Percentiles rank a stretch among this genome's conserved stretches.
phyloP scores from a whole-genome alignment of 2,888 invertebrate genomes.

The Nymphalis urticae region DNA sequence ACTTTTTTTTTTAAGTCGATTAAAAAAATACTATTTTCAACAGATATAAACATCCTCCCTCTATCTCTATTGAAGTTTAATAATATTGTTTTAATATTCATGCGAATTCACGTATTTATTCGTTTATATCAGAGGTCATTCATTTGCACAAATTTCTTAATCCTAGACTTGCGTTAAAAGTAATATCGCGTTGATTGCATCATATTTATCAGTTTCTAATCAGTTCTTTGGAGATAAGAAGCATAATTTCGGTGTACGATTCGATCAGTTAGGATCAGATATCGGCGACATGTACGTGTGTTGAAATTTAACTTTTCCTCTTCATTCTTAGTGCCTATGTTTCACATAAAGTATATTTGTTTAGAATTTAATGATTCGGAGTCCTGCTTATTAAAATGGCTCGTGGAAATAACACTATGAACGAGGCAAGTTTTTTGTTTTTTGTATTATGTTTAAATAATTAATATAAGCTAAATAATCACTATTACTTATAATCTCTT shows the following conservation, averaged over 20 bases:
- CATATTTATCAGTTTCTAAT: slow-evolving; percentile 21
- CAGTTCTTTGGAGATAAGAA: slow-evolving; percentile 23
- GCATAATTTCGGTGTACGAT: slow-evolving; percentile 19
- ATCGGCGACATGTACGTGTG: slow-evolving; percentile 7
- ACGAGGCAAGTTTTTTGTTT: slow-evolving; percentile 46
- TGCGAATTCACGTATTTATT: neutral
- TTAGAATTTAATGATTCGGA: slow-evolving; percentile 46
- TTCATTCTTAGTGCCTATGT: slow-evolving; percentile 13
- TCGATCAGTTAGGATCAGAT: slow-evolving; percentile 15
- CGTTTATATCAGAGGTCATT: neutral
- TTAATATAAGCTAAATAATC: no score
- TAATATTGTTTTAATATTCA: neutral
- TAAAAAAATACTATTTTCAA: no score
- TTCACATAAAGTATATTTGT: slow-evolving; percentile 23
- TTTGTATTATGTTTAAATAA: no score
- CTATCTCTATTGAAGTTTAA: no score
- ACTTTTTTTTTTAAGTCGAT: no score
- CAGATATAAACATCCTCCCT: no score
- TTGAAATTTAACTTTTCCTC: neutral
- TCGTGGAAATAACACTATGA: slow-evolving; percentile 62
- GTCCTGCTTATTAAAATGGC: slow-evolving; percentile 54
- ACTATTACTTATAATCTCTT: neutral
- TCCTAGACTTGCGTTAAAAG: slow-evolving; percentile 12
- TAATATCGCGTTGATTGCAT: slow-evolving; percentile 26
- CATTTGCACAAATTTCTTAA: slow-evolving; percentile 8